These are phyloP conservation scores for Salminus brasiliensis DNA, from an alignment of 2,113 vertebrate genomes.

Conservation along the genomic window DNA sequence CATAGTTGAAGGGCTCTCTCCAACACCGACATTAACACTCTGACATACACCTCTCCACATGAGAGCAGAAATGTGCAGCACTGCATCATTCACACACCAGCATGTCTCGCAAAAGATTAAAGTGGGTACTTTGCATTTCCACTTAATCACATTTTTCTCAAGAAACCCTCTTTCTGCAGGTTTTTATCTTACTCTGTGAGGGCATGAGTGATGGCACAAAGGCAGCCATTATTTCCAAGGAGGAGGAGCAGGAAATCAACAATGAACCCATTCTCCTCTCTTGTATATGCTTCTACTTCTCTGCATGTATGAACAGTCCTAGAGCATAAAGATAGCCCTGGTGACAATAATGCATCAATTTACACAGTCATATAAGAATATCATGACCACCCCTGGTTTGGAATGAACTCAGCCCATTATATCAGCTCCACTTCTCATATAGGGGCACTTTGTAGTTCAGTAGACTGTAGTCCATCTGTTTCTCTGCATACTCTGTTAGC, in stretches of 20 bases:
- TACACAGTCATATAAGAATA: too few species aligned
- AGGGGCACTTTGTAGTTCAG: too few species aligned
- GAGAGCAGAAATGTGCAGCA: not conserved
- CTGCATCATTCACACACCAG: conserved; percentile 6
- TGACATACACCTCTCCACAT: not conserved
- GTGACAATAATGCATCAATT: not conserved
- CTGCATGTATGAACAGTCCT: not conserved
- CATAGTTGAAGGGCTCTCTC: not conserved
- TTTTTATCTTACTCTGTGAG: not conserved
- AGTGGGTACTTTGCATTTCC: conserved; percentile 22
- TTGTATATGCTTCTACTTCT: not conserved
- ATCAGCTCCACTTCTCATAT: too few species aligned
- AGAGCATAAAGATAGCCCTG: not conserved
- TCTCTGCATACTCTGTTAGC: too few species aligned
- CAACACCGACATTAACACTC: not conserved
- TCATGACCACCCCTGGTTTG: too few species aligned
- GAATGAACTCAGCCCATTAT: too few species aligned
- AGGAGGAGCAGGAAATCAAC: not conserved
- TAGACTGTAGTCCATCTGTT: too few species aligned
- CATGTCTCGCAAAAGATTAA: not conserved
- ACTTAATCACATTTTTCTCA: not conserved
- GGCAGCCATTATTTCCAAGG: not conserved
- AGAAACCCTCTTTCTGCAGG: not conserved
- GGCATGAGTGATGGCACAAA: not conserved
- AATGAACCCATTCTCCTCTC: not conserved